These are phyloP conservation scores for Chrysodeixis includens DNA, from an alignment of 2,888 invertebrate species.

Conservation along the genomic window DNA sequence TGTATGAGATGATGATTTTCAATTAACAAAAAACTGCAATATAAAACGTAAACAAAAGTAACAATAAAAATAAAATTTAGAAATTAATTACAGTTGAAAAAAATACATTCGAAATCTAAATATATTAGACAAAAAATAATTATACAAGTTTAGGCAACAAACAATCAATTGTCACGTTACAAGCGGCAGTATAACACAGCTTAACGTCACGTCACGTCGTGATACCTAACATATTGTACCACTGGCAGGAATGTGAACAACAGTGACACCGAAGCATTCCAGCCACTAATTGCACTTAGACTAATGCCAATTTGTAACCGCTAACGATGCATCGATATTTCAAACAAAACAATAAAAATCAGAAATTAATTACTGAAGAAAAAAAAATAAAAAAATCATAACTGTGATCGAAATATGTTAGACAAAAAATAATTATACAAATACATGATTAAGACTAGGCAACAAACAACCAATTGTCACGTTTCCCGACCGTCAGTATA, in stretches of 20 bases:
- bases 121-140: background rate
- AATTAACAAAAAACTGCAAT: too few species aligned
- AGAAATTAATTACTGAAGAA: too few species aligned
- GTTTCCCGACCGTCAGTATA: slow-evolving; percentile 28
- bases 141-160: background rate
- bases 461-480: slow-evolving; percentile 17
- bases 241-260: slow-evolving; percentile 50
- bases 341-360: too few species aligned
- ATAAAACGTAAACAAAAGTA: too few species aligned
- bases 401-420: too few species aligned
- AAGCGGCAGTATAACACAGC: slow-evolving; percentile 30
- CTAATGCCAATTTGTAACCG: slow-evolving; percentile 43
- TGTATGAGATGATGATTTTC: too few species aligned
- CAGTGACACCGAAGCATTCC: slow-evolving; percentile 39
- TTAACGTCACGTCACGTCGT: slow-evolving; percentile 43
- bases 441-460: slow-evolving; percentile 15
- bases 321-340: slow-evolving; percentile 43
- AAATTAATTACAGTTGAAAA: too few species aligned
- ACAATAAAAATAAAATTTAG: too few species aligned
- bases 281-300: slow-evolving; percentile 43
- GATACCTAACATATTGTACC: slow-evolving; percentile 51
- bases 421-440: background rate
- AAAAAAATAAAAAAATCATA: too few species aligned
- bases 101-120: too few species aligned
- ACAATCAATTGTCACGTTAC: slow-evolving; percentile 15